Evolutionary conservation across 2,888 invertebrate species (phyloP), one percentile per base, ranked within the genome.

Genomic region (Eilema sororculum): DNA sequence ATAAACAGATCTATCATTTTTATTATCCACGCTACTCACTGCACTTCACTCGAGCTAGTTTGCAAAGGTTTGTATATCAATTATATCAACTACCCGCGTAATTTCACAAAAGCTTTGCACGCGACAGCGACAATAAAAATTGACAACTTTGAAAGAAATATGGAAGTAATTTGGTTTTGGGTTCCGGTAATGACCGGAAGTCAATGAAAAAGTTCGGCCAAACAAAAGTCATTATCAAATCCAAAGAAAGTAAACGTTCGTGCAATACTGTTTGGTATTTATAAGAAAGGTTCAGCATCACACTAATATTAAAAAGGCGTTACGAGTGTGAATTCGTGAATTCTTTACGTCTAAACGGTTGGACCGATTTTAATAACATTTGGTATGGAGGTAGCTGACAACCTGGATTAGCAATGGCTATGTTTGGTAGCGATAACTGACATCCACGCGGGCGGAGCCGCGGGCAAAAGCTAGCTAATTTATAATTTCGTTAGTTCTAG

Each of bases 1-100:
- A 96, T 96, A 81, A 97, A 96, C 81, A 97, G 96, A 84, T 97
- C 96, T 80, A 96, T 96, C 96, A 97, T 97, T 79, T 86, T 92
- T 77, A 28, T 65, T 73, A 60, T 25, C 65, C 22, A 59, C 62
- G 69, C 25, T 68, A 25, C 22, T 65, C 13, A 30, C 52, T 59
- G 28, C 24, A 60, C 12, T 46, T 0, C 30, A 65, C 0, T 20
- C 4, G 25, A 59, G 56, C 65, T 13, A 52, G 16, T 62, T 62
- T 41, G 16, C 46, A 33, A 59, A 24, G 41, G 41, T 41, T 22
- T 24, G 13, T 22, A 63, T 33, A 28, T 8, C 22, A 68, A 22
- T 12, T 28, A 63, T 33, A 28, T 8, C 22, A 68, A 68, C 73
- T 81, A 80, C 80, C 82, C 82, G 80, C 81, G 60, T 71, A 77